Evolutionary conservation across 37 sponge, comb jelly and placozoan genomes (phyloP).

Genomic region (Spongia lamella): DNA sequence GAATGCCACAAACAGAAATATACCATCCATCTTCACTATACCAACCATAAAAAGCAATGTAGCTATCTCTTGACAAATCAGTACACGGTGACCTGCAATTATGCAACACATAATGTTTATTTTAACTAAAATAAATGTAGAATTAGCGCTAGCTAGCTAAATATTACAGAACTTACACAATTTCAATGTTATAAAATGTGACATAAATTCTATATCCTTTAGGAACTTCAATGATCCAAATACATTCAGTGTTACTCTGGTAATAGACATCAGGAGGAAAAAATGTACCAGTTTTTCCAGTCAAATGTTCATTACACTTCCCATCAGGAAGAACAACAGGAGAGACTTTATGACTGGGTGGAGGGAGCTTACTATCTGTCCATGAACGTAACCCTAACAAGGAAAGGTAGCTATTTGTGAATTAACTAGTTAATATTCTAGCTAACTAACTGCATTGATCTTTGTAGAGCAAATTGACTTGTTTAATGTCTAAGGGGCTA

Average conservation of each 20-base stretch:
- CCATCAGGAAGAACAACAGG: too few relatives aligned
- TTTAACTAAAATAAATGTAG: too few relatives aligned
- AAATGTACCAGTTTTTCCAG: constrained; percentile 16
- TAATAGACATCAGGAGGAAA: constrained; percentile 42
- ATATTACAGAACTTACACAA: constrained; percentile 24
- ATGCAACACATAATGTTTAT: too few relatives aligned
- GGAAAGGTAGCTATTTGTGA: neutral
- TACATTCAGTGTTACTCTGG: constrained; percentile 30
- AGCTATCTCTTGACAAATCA: too few relatives aligned
- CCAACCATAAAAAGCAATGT: too few relatives aligned
- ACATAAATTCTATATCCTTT: constrained; percentile 19
- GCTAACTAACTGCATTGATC: constrained; percentile 49
- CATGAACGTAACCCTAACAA: neutral
- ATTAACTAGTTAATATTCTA: neutral
- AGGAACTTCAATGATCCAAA: constrained; percentile 35
- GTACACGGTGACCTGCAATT: too few relatives aligned
- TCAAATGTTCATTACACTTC: constrained; percentile 11
- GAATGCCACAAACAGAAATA: too few relatives aligned
- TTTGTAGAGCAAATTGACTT: constrained; percentile 63
- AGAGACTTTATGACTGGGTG: neutral
- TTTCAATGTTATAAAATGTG: neutral
- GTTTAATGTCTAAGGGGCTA: constrained; percentile 58
- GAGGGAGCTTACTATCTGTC: neutral
- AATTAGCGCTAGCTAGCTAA: too few relatives aligned
- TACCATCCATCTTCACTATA: too few relatives aligned